Conservation (phyloP, 2,797 vertebrate species). For the Esox masquinongy region DNA sequence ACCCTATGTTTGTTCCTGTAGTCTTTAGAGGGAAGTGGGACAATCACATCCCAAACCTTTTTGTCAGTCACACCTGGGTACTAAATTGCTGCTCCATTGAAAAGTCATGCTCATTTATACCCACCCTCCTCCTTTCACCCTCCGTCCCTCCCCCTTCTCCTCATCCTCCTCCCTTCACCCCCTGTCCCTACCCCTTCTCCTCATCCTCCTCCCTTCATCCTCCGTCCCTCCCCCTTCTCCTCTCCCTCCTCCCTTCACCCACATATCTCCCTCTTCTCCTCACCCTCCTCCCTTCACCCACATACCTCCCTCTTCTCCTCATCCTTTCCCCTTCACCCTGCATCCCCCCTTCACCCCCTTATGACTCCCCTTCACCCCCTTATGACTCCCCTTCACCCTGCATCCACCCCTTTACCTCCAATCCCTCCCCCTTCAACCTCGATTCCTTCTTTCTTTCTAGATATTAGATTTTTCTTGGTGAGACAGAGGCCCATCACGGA, state of each 20-base stretch:
- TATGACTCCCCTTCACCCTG: slow-evolving; percentile 38
- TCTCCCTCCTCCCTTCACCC: slow-evolving; percentile 32
- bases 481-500: not conserved
- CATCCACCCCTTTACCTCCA: slow-evolving; percentile 59
- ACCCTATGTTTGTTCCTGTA: slow-evolving; percentile 37
- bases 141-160: slow-evolving; percentile 28
- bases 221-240: not conserved
- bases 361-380: slow-evolving; percentile 35
- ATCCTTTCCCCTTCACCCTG: slow-evolving; percentile 45
- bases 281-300: slow-evolving; percentile 6
- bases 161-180: slow-evolving; percentile 3
- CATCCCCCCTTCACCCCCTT: too few relatives aligned
- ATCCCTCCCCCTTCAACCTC: not conserved
- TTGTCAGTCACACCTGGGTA: slow-evolving; percentile 76
- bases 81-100: slow-evolving; percentile 71
- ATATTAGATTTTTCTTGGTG: not conserved
- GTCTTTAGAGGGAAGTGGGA: slow-evolving; percentile 67
- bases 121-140: slow-evolving; percentile 24
- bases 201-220: too few relatives aligned
- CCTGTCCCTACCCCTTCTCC: too few relatives aligned
- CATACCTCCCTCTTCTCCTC: slow-evolving; percentile 50
- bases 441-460: not conserved
- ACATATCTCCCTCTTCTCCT: slow-evolving; percentile 52
- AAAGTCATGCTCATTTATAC: slow-evolving; percentile 72
- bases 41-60: slow-evolving; percentile 65